Conservation (phyloP, 2,113 vertebrate genomes). For the Leucopsar rothschildi region DNA sequence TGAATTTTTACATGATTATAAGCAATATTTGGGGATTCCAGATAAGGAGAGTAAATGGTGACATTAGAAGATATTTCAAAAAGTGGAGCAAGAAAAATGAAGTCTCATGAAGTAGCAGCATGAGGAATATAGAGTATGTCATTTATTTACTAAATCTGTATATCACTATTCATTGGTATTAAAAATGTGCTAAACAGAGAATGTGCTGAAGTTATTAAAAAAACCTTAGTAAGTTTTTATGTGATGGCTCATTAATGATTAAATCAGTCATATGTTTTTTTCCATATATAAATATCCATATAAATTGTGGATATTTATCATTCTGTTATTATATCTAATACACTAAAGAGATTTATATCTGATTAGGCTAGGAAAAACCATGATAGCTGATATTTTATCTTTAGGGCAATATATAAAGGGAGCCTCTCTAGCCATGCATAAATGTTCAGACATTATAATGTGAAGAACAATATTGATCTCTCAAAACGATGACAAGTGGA, state of each 20-base stretch:
- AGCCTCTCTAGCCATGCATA: constrained; percentile 7
- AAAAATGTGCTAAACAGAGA: not conserved
- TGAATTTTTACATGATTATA: not conserved
- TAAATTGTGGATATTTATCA: constrained; percentile 52
- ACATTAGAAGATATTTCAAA: not conserved
- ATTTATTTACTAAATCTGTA: not conserved
- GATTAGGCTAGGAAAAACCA: constrained; percentile 56
- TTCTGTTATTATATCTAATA: constrained; percentile 10
- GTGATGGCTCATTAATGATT: constrained; percentile 48
- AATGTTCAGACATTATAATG: not conserved
- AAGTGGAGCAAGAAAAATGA: not conserved
- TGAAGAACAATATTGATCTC: not conserved
- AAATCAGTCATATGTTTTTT: constrained; percentile 2
- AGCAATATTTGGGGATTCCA: not conserved
- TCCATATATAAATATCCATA: not conserved
- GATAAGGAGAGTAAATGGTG: not conserved
- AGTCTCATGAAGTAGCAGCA: not conserved
- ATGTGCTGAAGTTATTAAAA: not conserved
- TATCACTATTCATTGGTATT: not conserved
- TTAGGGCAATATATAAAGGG: constrained; percentile 47
- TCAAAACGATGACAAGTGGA: not conserved
- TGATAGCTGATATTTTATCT: constrained; percentile 53
- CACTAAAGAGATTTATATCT: constrained; percentile 37
- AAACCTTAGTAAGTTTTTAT: constrained; percentile 14
- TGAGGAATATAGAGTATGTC: not conserved